Conservation (phyloP, 2,113 vertebrate genomes). For the Hemiscyllium ocellatum region DNA sequence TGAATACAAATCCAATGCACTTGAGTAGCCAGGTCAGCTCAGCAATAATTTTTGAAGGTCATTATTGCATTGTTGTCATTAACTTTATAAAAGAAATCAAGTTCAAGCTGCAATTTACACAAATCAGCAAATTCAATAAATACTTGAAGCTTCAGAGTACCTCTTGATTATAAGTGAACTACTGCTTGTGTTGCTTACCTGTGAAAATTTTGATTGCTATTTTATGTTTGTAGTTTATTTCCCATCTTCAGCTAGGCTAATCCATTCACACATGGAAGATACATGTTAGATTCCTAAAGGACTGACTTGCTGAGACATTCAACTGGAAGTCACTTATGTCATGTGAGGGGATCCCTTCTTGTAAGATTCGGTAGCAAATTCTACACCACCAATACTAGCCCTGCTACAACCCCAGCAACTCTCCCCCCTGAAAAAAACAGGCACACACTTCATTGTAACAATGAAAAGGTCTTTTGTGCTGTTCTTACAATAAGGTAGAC, state of each 20-base stretch:
- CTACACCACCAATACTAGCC: neutral
- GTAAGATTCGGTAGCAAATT: neutral
- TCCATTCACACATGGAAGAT: neutral
- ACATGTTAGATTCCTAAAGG: neutral
- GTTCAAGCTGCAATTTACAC: neutral
- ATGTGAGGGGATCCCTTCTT: neutral
- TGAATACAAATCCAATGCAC: neutral
- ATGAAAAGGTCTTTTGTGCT: neutral
- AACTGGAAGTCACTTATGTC: neutral
- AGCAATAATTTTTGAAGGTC: neutral
- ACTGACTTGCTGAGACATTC: neutral
- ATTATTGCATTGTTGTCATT: neutral
- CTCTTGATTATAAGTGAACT: neutral
- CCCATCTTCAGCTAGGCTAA: neutral
- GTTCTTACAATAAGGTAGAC: neutral
- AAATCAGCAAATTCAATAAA: neutral
- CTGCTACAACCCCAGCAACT: no score
- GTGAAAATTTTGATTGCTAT: neutral
- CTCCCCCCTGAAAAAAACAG: no score
- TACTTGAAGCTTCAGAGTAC: neutral
- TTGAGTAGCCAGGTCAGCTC: neutral
- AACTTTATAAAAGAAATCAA: neutral
- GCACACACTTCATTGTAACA: no score
- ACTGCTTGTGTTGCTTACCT: neutral
- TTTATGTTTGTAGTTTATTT: neutral